Evolutionary conservation across 2,113 vertebrate genomes (phyloP), one percentile per base, ranked within the genome.

Genomic region (Hiodon tergisus): DNA sequence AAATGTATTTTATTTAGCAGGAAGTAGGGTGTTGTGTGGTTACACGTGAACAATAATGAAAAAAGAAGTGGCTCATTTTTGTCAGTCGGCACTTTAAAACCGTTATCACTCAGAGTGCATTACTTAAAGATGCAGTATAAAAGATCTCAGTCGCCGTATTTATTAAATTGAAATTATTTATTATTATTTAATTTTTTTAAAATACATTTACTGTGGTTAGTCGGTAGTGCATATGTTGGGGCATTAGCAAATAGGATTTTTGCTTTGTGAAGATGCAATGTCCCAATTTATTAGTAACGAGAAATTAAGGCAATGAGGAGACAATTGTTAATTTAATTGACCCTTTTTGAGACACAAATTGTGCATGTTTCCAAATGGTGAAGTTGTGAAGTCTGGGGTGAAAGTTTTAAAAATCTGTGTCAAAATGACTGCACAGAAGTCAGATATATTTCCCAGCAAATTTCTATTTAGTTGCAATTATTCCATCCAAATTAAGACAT

Each of bases 51-150:
- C 95, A 95, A 95, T 98, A 95, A 94, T 88, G 95, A 96, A 90
- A 91, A 92, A 87, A 4, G 95, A 95, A 96, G 95, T 96, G 92
- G 92, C 94, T 96, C 93, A 93, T 95, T 94, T 94, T 95, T 94
- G 93, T 91, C 89, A 93, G 88, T 94, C 93, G 93, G 95, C 95
- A 97, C 94, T 96, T 94, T 93, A 95, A 31, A 31, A 90, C 51
- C 80, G 82, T 84, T 31, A 31, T 31, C 31, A 31, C 31, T 31
- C 31, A 78, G 31, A 94, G 95, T 96, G 94, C 95, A 96, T 95
- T 94, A 89, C 93, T 90, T 91, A 93, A 96, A 97, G 93, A 89
- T 94, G 95, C 96, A 96, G 95, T 94, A 91, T 89, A 87, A 93
- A 86, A 91, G 90, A 89, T 71, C 55, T 71, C 88, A 84, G 86